These are phyloP conservation scores for Leucophenga montana DNA, from an alignment of 2,888 invertebrate genomes.

Conservation along the genomic window DNA sequence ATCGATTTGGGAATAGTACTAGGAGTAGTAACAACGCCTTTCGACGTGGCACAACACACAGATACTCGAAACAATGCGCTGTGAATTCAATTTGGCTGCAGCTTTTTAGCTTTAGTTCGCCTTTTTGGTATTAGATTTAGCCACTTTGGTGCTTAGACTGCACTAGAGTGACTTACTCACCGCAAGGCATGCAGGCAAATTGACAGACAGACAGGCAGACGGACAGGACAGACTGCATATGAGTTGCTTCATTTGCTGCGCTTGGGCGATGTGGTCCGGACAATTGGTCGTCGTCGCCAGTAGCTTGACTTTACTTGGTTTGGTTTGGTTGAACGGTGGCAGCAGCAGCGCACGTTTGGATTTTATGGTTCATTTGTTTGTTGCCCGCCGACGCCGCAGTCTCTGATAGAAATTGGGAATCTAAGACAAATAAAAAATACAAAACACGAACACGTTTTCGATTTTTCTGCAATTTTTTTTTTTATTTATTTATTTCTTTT, in stretches of 20 bases:
- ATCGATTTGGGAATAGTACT: slow-evolving; percentile 71
- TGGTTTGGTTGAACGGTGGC: too few relatives aligned
- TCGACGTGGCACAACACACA: too few relatives aligned
- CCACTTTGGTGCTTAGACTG: slow-evolving; percentile 38
- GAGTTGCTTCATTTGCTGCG: slow-evolving; percentile 25
- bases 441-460: slow-evolving; percentile 36
- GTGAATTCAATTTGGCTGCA: slow-evolving; percentile 62
- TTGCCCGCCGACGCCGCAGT: slow-evolving; percentile 43
- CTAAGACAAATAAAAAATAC: slow-evolving; percentile 37
- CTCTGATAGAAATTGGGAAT: slow-evolving; percentile 42
- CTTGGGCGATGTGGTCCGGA: slow-evolving; percentile 22
- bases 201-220: neutral
- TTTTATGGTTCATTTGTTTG: slow-evolving; percentile 59
- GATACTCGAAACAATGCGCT: slow-evolving; percentile 21
- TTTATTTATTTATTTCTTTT: slow-evolving; percentile 29
- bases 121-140: slow-evolving; percentile 40
- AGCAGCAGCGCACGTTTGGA: slow-evolving; percentile 58
- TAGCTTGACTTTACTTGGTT: too few relatives aligned
- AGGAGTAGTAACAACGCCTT: neutral
- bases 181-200: slow-evolving; percentile 15
- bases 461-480: slow-evolving; percentile 54
- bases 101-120: slow-evolving; percentile 53
- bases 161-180: slow-evolving; percentile 32
- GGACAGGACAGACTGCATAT: neutral
- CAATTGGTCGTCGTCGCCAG: too few relatives aligned